A percentile compares a stretch with the other conserved stretches of the same genome.
Evolutionary conservation across 2,797 vertebrate genomes (phyloP).

Genomic region (Falco concolor): DNA sequence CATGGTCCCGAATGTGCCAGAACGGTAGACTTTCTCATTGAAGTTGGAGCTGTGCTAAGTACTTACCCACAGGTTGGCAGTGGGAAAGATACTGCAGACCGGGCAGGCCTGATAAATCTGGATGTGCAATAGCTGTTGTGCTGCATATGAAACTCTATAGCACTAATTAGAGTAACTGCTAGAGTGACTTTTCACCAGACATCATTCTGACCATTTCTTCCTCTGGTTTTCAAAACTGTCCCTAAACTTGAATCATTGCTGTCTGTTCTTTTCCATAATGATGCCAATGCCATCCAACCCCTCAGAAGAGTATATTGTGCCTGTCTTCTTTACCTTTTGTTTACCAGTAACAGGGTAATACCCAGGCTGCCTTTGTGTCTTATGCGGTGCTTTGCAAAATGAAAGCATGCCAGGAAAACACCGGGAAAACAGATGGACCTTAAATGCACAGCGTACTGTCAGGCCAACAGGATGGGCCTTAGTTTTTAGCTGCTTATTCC

Average conservation of each 20-base stretch:
- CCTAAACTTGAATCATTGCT: background rate
- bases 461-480: background rate
- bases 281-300: background rate
- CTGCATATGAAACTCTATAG: background rate
- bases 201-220: background rate
- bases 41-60: background rate
- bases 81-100: background rate
- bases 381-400: background rate
- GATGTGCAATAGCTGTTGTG: background rate
- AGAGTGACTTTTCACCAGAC: background rate
- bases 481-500: background rate
- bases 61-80: background rate
- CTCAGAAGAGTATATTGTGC: background rate
- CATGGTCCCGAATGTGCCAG: background rate
- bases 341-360: background rate
- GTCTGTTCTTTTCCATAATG: background rate
- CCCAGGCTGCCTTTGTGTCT: background rate
- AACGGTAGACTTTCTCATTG: background rate
- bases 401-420: background rate
- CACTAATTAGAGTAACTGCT: background rate
- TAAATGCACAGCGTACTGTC: background rate
- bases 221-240: background rate
- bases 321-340: background rate
- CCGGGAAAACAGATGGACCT: background rate
- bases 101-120: background rate